A percentile compares a stretch with the other conserved stretches of the same genome.
Evolutionary conservation across 2,113 vertebrate genomes (phyloP).

Genomic region (Nibea albiflora): DNA sequence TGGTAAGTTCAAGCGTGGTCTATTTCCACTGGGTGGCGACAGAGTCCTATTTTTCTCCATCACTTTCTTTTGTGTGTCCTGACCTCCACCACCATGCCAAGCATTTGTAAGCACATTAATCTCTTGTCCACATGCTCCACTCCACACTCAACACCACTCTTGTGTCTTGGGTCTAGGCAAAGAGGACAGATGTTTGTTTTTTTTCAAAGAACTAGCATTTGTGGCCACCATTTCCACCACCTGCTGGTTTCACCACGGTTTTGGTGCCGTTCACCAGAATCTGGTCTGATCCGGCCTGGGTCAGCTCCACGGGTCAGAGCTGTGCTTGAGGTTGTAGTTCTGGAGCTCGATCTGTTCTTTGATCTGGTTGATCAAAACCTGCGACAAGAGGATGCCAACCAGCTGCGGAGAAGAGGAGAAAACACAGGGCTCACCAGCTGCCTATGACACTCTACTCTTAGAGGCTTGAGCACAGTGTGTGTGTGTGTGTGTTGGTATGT

Average conservation of each 20-base stretch:
- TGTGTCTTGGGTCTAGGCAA: not conserved
- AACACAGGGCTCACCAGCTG: slow-evolving; percentile 15
- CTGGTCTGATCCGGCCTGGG: not conserved
- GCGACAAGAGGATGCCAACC: slow-evolving; percentile 93
- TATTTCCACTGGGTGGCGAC: slow-evolving; percentile 45
- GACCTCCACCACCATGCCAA: not conserved
- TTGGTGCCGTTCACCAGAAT: not conserved
- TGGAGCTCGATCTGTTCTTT: slow-evolving; percentile 93
- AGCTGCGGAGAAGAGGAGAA: slow-evolving; percentile 81
- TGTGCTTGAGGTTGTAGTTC: slow-evolving; percentile 89
- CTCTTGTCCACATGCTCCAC: not conserved
- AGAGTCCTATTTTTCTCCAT: slow-evolving; percentile 17
- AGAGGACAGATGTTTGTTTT: not conserved
- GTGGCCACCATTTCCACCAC: no score
- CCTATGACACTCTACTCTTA: not conserved
- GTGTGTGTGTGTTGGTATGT: not conserved
- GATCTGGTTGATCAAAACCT: slow-evolving; percentile 93
- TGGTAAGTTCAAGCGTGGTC: not conserved
- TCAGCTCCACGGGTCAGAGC: slow-evolving; percentile 88
- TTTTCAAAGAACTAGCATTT: not conserved
- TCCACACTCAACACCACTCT: not conserved
- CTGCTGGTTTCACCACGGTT: not conserved
- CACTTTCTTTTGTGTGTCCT: not conserved
- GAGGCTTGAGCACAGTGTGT: not conserved
- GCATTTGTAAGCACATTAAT: not conserved